Percentiles rank a stretch among this genome's conserved stretches.
Evolutionary conservation across 2,797 vertebrate species (phyloP).

Genomic region (Steatocranus sp.): DNA sequence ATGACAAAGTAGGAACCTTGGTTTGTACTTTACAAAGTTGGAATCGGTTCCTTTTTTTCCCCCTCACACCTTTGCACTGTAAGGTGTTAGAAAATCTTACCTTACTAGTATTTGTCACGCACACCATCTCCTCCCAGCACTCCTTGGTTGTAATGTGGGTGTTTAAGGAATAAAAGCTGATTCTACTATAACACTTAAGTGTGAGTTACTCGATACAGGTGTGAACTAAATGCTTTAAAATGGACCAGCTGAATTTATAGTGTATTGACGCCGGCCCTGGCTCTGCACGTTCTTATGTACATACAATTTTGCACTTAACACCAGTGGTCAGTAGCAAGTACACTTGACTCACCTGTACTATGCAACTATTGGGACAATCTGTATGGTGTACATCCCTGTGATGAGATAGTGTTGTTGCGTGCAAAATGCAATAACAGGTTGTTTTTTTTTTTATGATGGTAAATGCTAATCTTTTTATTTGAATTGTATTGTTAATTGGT

Average conservation of each 20-base stretch:
- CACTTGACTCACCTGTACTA: constrained; percentile 71
- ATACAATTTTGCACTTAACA: constrained; percentile 51
- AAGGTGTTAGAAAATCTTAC: not conserved
- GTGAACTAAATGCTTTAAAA: constrained; percentile 12
- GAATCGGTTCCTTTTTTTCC: not conserved
- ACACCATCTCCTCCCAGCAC: not conserved
- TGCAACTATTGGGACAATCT: constrained; percentile 78
- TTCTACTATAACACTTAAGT: not conserved
- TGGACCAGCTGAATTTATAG: constrained; percentile 6
- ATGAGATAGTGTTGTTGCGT: constrained; percentile 50
- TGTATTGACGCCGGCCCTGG: not conserved
- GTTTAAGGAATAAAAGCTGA: not conserved
- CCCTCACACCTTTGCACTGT: not conserved
- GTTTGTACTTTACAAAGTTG: not conserved
- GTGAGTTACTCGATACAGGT: not conserved
- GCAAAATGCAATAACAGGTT: constrained; percentile 64
- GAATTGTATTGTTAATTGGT: constrained; percentile 46
- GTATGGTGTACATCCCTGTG: constrained; percentile 40
- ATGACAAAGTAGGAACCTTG: not conserved
- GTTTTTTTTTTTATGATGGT: constrained; percentile 41
- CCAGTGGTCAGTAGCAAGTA: constrained; percentile 62
- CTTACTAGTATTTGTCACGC: not conserved
- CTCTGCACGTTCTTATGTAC: constrained; percentile 22
- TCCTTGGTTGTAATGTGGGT: not conserved
- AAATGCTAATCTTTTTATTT: constrained; percentile 46